Evolutionary conservation across 2,113 vertebrate species (phyloP).

Genomic region (Equus quagga): DNA sequence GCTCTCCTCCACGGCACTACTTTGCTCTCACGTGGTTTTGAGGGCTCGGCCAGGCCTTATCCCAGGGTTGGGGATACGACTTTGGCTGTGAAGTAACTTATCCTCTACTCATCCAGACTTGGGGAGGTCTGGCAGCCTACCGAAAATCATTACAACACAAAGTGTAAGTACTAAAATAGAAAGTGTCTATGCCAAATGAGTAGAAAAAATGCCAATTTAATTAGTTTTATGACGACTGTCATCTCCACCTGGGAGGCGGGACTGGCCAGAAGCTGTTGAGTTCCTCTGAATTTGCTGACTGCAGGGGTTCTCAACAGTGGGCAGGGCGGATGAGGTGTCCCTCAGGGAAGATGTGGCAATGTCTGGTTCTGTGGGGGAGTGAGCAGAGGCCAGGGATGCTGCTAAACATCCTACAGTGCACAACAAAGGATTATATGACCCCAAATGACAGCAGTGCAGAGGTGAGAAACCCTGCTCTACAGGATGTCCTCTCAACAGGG

Average conservation of each 20-base stretch:
- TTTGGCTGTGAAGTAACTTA: constrained; percentile 3
- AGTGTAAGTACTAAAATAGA: neutral
- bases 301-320: neutral
- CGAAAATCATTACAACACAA: constrained; percentile 11
- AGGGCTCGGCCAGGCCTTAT: neutral
- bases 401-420: neutral
- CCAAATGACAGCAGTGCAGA: neutral
- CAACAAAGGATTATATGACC: neutral
- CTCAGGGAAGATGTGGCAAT: neutral
- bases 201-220: neutral
- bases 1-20: neutral
- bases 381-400: neutral
- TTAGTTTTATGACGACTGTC: neutral
- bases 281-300: neutral
- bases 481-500: neutral
- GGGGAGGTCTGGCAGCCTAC: neutral
- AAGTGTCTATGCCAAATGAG: neutral
- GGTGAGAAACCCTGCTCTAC: neutral
- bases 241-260: neutral
- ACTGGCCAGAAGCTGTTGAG: neutral
- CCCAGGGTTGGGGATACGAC: neutral
- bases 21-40: neutral
- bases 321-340: too few relatives aligned
- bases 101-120: neutral
- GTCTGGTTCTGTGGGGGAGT: neutral